phyloP scores from a whole-genome alignment of 2,888 invertebrate species.

The Ophion slaviceki region DNA sequence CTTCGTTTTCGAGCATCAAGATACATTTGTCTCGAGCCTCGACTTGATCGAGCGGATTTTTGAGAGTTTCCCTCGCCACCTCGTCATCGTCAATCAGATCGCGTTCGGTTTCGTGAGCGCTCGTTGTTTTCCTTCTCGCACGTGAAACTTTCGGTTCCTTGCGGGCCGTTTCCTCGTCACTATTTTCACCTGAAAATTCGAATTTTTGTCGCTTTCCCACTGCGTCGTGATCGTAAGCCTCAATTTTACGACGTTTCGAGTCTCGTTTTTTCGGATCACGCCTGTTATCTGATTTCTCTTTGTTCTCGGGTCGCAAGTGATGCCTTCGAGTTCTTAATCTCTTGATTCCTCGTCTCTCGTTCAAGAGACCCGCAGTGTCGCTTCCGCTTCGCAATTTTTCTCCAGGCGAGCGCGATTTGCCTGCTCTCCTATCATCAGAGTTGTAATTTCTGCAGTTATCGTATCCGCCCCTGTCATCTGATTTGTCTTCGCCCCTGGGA shows the following conservation, averaged over 20 bases:
- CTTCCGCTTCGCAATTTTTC: conserved; percentile 35
- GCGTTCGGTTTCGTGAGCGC: not conserved
- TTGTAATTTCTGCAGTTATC: conserved; percentile 36
- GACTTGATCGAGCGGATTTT: not conserved
- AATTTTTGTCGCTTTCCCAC: not conserved
- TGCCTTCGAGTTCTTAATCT: conserved; percentile 26
- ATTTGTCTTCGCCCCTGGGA: conserved; percentile 7
- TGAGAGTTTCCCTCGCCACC: not conserved
- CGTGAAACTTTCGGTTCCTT: conserved; percentile 7
- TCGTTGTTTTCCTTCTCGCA: not conserved
- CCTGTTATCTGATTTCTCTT: not conserved
- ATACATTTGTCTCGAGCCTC: conserved; percentile 38
- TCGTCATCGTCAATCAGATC: not conserved
- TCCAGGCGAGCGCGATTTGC: conserved; percentile 36
- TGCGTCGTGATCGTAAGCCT: not conserved
- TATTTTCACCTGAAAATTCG: conserved; percentile 12
- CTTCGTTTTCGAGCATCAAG: conserved; percentile 43
- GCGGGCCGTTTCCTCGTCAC: not conserved
- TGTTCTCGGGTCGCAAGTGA: not conserved
- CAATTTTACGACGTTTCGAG: conserved; percentile 1
- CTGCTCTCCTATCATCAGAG: not conserved
- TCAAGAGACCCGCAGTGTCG: not conserved
- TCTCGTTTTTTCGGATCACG: not conserved
- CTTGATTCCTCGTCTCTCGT: not conserved
- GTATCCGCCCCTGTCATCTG: conserved; percentile 7